phyloP scores from a whole-genome alignment of 2,888 invertebrate species.

The Dolichomitus sp. region DNA sequence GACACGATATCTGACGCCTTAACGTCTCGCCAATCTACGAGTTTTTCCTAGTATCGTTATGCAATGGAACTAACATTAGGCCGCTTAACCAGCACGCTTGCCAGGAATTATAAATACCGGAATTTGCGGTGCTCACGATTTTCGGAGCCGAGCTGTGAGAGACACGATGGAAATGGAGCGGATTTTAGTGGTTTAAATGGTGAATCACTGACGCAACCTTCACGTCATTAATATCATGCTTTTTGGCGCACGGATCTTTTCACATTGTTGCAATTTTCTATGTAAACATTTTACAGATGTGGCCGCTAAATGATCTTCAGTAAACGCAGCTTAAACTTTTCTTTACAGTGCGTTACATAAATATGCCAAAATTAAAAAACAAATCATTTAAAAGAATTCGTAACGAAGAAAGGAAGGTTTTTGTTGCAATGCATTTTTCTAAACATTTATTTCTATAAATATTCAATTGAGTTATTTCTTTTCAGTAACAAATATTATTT shows the following conservation, averaged over 20 bases:
- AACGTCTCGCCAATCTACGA: conserved; percentile 64
- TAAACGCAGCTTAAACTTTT: not conserved
- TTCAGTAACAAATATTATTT: too few relatives aligned
- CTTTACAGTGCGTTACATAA: too few relatives aligned
- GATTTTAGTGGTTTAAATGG: conserved; percentile 45
- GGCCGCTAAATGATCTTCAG: not conserved
- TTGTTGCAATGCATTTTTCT: too few relatives aligned
- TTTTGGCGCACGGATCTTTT: not conserved
- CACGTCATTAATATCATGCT: not conserved
- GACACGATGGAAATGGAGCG: conserved; percentile 42
- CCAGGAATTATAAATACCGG: conserved; percentile 85
- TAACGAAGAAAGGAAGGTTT: too few relatives aligned
- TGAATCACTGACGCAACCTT: conserved; percentile 46
- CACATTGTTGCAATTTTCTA: not conserved
- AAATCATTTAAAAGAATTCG: too few relatives aligned
- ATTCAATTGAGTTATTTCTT: too few relatives aligned
- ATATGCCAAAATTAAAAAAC: too few relatives aligned
- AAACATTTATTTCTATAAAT: too few relatives aligned
- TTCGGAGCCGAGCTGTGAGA: conserved; percentile 38
- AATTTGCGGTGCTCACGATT: conserved; percentile 75
- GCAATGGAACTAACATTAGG: conserved; percentile 81
- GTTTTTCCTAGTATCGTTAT: conserved; percentile 71
- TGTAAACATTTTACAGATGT: not conserved
- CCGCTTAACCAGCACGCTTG: conserved; percentile 76
- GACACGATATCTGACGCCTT: conserved; percentile 45